phyloP scores from a whole-genome alignment of 2,797 vertebrate genomes.

The Pipistrellus pipistrellus region DNA sequence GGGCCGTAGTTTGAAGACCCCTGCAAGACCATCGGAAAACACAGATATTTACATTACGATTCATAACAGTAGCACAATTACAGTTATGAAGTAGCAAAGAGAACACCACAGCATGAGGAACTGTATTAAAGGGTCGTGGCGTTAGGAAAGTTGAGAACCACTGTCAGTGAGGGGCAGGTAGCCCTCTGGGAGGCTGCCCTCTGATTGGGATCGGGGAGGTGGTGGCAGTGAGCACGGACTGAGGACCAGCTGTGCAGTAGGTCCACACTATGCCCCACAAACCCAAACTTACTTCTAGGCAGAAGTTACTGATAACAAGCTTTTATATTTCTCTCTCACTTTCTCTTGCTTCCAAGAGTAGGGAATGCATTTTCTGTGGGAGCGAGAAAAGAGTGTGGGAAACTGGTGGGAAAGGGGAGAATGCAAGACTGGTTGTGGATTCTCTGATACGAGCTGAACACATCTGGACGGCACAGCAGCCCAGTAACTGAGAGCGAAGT shows the following conservation, averaged over 20 bases:
- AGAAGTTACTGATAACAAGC: not conserved
- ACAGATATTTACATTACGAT: no score
- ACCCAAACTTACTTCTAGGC: not conserved
- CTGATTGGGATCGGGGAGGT: rapidly evolving
- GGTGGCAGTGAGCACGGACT: rapidly evolving
- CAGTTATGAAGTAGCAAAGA: no score
- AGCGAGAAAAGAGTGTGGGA: not conserved
- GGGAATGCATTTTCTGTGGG: not conserved
- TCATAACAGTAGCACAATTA: no score
- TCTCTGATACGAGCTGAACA: not conserved
- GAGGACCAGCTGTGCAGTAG: rapidly evolving
- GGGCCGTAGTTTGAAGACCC: no score
- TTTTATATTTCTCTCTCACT: not conserved
- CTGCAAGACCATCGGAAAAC: no score
- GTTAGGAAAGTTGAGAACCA: no score
- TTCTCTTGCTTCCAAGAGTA: constrained; percentile 9
- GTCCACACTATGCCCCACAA: rapidly evolving
- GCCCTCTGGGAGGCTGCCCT: not conserved
- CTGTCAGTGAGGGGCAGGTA: not conserved
- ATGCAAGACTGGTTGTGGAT: not conserved
- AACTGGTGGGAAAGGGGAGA: not conserved
- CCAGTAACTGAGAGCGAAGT: not conserved
- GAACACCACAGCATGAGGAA: no score
- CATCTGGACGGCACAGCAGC: not conserved
- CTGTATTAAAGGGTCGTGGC: no score